Conservation (phyloP, 1,140 invertebrate genomes). For the Drosophila tropicalis region DNA sequence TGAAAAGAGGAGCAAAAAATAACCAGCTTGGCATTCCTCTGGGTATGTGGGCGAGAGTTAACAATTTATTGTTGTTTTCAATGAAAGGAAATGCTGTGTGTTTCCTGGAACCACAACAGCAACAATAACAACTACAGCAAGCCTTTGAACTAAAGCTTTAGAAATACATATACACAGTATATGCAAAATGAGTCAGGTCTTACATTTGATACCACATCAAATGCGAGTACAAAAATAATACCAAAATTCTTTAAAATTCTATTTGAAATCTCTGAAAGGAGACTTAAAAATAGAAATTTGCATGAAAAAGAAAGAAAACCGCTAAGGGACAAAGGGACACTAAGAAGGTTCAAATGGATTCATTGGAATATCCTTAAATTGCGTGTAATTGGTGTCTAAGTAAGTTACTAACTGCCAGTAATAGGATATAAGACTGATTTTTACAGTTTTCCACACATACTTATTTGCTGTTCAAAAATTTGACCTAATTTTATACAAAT, state of each 20-base stretch:
- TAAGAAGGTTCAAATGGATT: no score
- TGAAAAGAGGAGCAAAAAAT: slow-evolving; percentile 24
- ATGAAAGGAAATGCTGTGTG: slow-evolving; percentile 60
- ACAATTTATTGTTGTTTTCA: slow-evolving; percentile 66
- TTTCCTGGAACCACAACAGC: slow-evolving; percentile 26
- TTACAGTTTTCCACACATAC: no score
- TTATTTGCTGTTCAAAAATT: background rate
- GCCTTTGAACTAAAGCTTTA: background rate
- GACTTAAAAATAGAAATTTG: no score
- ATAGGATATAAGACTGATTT: no score
- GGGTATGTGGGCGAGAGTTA: slow-evolving; percentile 21
- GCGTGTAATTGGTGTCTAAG: no score
- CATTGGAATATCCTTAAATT: no score
- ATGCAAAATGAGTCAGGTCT: background rate
- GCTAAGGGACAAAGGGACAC: no score
- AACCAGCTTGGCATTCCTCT: slow-evolving; percentile 68
- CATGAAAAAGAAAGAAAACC: no score
- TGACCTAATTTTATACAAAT: background rate
- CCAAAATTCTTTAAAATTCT: background rate
- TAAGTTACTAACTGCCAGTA: no score
- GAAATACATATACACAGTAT: background rate
- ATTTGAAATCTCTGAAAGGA: no score
- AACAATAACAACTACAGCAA: slow-evolving; percentile 17
- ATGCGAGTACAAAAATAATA: no score
- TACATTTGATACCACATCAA: no score